A percentile compares a stretch with the other conserved stretches of the same genome.
Conservation (phyloP, 2,797 vertebrate species). For the Pelodytes ibericus region DNA sequence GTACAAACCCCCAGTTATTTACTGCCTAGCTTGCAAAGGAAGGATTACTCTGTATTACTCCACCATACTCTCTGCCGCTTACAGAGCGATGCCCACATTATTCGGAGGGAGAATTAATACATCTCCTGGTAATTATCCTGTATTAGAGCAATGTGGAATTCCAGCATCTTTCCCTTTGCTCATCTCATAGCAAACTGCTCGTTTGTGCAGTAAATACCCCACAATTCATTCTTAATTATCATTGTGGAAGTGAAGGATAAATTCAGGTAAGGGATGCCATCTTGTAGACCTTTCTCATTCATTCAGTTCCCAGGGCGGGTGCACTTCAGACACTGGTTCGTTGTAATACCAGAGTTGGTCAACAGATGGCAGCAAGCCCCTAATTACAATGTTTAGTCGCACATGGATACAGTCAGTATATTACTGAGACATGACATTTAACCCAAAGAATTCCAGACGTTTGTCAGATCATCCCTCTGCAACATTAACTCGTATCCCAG, state of each 20-base stretch:
- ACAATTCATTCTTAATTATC: no score
- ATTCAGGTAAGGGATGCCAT: no score
- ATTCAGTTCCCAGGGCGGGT: background rate
- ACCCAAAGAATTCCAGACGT: background rate
- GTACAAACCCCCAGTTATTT: background rate
- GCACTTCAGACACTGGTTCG: background rate
- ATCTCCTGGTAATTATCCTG: no score
- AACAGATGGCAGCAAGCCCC: background rate
- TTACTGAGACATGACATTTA: conserved; percentile 12
- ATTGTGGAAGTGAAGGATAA: no score
- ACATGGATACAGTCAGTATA: conserved; percentile 18
- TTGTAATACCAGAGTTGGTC: background rate
- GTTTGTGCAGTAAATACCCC: background rate
- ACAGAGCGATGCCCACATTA: no score
- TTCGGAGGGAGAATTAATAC: no score
- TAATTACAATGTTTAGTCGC: conserved; percentile 31
- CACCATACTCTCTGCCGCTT: no score
- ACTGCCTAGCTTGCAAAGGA: background rate
- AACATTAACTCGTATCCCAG: no score
- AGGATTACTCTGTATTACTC: background rate
- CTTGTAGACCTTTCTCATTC: no score
- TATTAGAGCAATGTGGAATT: no score
- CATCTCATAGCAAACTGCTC: background rate
- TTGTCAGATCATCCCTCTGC: no score
- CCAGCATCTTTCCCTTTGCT: background rate